Base-by-base conservation (phyloP, 1,140 invertebrate species). In the Cataglyphis hispanica region DNA sequence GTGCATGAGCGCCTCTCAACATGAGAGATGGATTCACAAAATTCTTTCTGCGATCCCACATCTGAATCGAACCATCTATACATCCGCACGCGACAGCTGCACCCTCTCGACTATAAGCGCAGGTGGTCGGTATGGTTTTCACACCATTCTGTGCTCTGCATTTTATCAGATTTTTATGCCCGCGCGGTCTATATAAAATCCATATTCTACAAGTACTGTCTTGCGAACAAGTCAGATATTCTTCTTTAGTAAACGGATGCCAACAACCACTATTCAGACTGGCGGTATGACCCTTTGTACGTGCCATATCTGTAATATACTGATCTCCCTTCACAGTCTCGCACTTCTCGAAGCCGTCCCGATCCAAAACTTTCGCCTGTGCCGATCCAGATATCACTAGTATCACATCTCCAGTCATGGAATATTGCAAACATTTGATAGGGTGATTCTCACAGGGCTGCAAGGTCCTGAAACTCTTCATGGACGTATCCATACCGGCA, bases 391-490 rank as follows among this genome's bases (percentile, higher is more conserved):
- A 98, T 10, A 99, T 96, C 0, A 99, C 98, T 1, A 99, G 95
- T n/a, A 99, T 97, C 19, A 97, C 96, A 93, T 99, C 99, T 0
- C 99, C 99, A 0, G 98, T 99, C 0, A 96, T 96, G 0, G 98
- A 99, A 94, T 99, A 99, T 19, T 86, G 97, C 0, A 99, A 92
- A 75, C 97, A 96, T 91, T 97, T 97, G 50, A 99, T 99, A 0
- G 98, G 98, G 95, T 99, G 98, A 92, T 98, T 98, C 94, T 99
- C 99, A 94, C 98, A 99, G 0, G 99, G 99, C 87, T 98, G 97
- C 8, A 99, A 94, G 0, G 97, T 98, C n/a, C 99, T 96, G 93
- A 99, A 99, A 87, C 98, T 98, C 72, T 97, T 96, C 95, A 99
- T 96, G 0, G 97, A 97, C 0, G 97, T 96, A 94, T 99, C 99